Evolutionary conservation across 2,888 invertebrate genomes (phyloP), one percentile per base, ranked within the genome.

Genomic region (Clostera curtula): DNA sequence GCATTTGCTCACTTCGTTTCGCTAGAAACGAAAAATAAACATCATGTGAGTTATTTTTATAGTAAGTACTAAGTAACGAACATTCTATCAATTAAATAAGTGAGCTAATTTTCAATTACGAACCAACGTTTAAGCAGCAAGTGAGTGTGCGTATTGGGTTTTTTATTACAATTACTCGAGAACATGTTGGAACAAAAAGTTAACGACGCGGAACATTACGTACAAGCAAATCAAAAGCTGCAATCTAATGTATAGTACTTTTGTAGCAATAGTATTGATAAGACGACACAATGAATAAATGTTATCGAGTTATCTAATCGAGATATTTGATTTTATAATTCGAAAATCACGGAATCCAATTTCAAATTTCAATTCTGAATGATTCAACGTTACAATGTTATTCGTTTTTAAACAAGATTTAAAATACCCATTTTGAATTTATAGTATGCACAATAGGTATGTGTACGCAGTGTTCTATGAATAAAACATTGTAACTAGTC

Each of bases 101-200:
- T 63, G 56, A 53, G 45, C 39, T 65, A 58, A 61, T 68, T 65
- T 60, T 51, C 65, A 67, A 67, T 67, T 68, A 64, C 49, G 40
- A 36, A 40, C 31, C 36, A 31, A 43, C 43, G 36, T 38, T 22
- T 37, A 22, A 36, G 46, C 47, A 43, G 50, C 43, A 33, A n/a
- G n/a, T n/a, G n/a, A n/a, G 33, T 9, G 43, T 47, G 43, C 48
- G 49, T 52, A 56, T 43, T 36, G 43, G 42, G 52, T 62, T 71
- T 69, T 68, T 69, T 63, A 57, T 47, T 43, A 52, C 59, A 60
- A 67, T 68, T 67, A 64, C n/a, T 46, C 46, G 31, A 46, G 55
- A 57, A 54, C 53, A 52, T 33, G 56, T 49, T 41, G 43, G 25
- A 41, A 56, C 52, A 61, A 63, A 62, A 66, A 65, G 46, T 51